Base-by-base conservation (phyloP, 2,797 vertebrate genomes). In the Enteromius paludinosus region DNA sequence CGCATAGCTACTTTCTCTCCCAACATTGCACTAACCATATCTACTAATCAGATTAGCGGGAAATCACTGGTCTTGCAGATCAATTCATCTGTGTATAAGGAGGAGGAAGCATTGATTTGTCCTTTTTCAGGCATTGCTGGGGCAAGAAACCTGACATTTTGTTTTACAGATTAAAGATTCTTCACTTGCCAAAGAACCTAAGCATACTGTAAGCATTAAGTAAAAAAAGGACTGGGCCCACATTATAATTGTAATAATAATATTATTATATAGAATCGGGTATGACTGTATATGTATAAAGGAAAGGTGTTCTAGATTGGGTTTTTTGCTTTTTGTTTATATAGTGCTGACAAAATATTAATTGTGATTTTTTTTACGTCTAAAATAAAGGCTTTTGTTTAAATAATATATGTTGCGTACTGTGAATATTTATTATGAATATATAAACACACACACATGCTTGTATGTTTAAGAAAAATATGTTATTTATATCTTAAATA, bases 21-120 rank as follows among this genome's bases (percentile, higher is more conserved):
- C 76, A 61, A 35, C 75, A 68, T 80, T 75, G 75, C 65, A 49
- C 82, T 82, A 78, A 85, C 83, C 81, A 71, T 49, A 75, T 70
- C 69, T 35, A 66, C 88, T 89, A 89, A 90, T 90, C 86, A 3
- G 84, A 87, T 90, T 90, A 89, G 81, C 47, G 8, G 76, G 82
- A 78, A 72, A 79, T 61, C 28, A 68, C 69, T 70, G 78, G 70
- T 65, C 78, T 85, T 62, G 72, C 62, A 56, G 83, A 86, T 90
- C 88, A 86, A 87, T 89, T 86, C 59, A 87, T 87, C 83, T 75
- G 43, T 81, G 62, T 79, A 52, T 56, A 82, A 85, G 80, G 74
- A 85, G 82, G 78, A 79, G 59, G 61, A 76, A 41, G 54, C 59
- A 85, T 88, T 66, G 68, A 87, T 86, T 84, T 86, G 79, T 84